Evolutionary conservation across 2,888 invertebrate genomes (phyloP), one percentile per base, ranked within the genome.

Genomic region (Synanthedon vespiformis): DNA sequence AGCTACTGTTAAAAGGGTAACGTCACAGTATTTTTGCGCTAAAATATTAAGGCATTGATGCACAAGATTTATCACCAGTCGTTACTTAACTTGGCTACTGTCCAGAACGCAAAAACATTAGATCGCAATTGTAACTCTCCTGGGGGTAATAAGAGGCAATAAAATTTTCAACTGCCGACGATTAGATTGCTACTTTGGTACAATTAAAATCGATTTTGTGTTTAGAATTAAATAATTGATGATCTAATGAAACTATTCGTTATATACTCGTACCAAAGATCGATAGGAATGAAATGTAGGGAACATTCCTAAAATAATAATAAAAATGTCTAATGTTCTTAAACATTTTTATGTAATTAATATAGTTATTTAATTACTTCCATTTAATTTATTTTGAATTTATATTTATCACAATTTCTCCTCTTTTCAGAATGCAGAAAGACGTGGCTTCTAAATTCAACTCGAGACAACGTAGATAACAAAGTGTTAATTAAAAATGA

Each of bases 361-460:
- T 22, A 4, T 4, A 4, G 4, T 22, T 22, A 22, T 4, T 22
- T 22, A 4, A 22, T 22, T 22, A 22, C 22, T 22, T 22, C 22
- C 5, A 5, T 22, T 22, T 22, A 5, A 5, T 22, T 22, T 22
- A 4, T 22, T 22, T 22, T 22, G 22, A 16, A 44, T 44, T 44
- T 13, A n/a, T 44, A 44, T 44, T 44, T n/a, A 49, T 49, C n/a
- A 40, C 50, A 53, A 50, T 56, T 57, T 58, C 57, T 57, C 54
- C 57, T 73, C 66, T 68, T 80, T 77, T 4, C 81, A 84, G 84
- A 76, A 83, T 84, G 50, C 52, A 50, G 34, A 48, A 13, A 27
- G 34, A 50, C 13, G 13, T 27, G 14, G 27, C 12, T 12, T 50
- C 27, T 10, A 40, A 50, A 34, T n/a, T 16, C 55, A 48, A 56